Percentiles rank a stretch among this genome's conserved stretches.
Conservation (phyloP, 2,888 invertebrate genomes). For the Aleiodes leptofemur region DNA sequence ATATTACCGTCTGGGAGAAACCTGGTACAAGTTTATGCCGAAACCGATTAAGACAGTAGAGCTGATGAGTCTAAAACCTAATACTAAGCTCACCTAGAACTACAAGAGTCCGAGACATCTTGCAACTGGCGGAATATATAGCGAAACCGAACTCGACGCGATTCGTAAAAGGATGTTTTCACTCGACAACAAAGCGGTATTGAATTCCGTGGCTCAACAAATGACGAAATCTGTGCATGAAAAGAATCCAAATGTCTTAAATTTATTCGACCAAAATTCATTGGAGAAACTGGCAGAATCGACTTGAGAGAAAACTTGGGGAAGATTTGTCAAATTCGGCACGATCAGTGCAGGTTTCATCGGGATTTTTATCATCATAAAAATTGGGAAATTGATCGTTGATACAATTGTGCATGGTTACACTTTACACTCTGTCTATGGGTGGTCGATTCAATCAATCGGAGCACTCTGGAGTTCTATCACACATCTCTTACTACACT, state of each 20-base stretch:
- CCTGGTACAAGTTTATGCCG: conserved; percentile 48
- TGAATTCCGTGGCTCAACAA: conserved; percentile 27
- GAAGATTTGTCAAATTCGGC: no score
- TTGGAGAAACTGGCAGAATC: conserved; percentile 3
- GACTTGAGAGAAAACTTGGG: neutral
- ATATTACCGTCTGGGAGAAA: conserved; percentile 47
- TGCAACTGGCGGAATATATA: neutral
- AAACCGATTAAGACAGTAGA: neutral
- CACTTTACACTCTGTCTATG: conserved; percentile 34
- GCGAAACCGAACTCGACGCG: neutral
- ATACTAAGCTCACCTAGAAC: neutral
- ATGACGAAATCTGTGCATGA: neutral
- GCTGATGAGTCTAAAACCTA: neutral
- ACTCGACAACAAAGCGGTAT: conserved; percentile 11
- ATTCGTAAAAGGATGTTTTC: conserved; percentile 15
- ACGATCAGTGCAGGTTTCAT: neutral
- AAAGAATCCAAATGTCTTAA: conserved; percentile 43
- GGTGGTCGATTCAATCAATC: conserved; percentile 32
- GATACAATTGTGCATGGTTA: conserved; percentile 35
- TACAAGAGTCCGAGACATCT: neutral
- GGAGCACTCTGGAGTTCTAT: conserved; percentile 39
- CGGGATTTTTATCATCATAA: conserved; percentile 6
- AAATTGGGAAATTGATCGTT: conserved; percentile 22
- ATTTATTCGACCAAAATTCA: conserved; percentile 19
- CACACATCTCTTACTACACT: conserved; percentile 14